Evolutionary conservation across 2,888 invertebrate genomes (phyloP), one percentile per base, ranked within the genome.

Genomic region (Charanyca ferruginea): DNA sequence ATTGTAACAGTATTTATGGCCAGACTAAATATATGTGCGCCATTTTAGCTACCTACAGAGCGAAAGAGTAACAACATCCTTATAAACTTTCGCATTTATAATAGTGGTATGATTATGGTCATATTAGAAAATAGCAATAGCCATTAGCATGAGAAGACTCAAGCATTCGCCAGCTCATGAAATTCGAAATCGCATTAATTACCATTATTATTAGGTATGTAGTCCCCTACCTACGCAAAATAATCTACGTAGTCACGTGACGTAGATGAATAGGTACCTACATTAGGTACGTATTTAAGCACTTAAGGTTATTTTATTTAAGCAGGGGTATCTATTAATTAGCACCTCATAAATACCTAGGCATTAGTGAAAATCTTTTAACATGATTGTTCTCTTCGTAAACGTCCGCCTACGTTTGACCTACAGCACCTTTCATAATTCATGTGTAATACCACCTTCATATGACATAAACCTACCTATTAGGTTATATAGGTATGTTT

Each of bases 381-480:
- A 42, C 23, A 32, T 42, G 16, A 38, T 49, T 62, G 54, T 61
- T 47, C 22, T 49, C 23, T 25, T 2, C 28, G 28, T 44, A 16
- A 38, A 51, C 47, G 32, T 57, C 65, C 59, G 51, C 78, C 74
- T 64, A 64, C 66, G 58, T 51, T 54, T 66, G 78, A 78, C 78
- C 78, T 77, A 64, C 63, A 66, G 16, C 32, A 49, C 65, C 63
- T 73, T 77, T 61, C 42, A 64, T 69, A 63, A 66, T 47, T 47
- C 48, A 32, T 52, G 61, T 63, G 66, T 63, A 66, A 69, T n/a
- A 69, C 47, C 61, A 73, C 77, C 74, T 64, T 53, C 63, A 73
- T 42, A 58, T 68, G 53, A 41, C 51, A 66, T 35, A 23, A 23
- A 53, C 48, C 11, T 66, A 49, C 20, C n/a, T 49, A 45, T 18